Evolutionary conservation across 2,888 invertebrate species (phyloP), one percentile per base, ranked within the genome.

Genomic region (Bimastos eiseni): DNA sequence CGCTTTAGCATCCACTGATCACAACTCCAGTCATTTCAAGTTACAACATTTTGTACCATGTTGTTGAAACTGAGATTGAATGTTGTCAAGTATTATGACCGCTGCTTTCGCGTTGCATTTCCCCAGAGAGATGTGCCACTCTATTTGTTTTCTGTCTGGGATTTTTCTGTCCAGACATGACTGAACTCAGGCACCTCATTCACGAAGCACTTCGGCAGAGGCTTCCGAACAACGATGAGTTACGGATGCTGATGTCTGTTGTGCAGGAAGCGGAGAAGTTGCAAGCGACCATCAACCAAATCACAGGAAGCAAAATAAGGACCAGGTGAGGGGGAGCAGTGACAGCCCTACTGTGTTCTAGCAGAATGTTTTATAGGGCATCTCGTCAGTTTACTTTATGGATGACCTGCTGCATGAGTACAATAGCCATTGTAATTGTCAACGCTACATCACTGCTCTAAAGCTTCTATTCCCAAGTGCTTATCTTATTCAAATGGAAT

Each of bases 211-310:
- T 97, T 93, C 96, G 96, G 70, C 97, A 97, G 92, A 97, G 97
- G 93, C 97, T 97, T 93, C 97, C 97, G 0, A 96, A 96, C 88
- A 96, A 96, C 21, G 95, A 96, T 44, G 93, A 96, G 30, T 95
- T 96, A 41, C 96, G 96, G 93, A 96, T 96, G 86, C 94, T 97
- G 91, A 95, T 95, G 92, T 95, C 95, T 83, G 97, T 97, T 0
- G 97, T 98, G 2, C 96, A 97, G 92, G 98, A 98, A 95, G 98
- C 98, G 0, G 98, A 98, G 92, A 98, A 98, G 94, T 98, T 98
- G 95, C 97, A 97, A 0, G 97, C 97, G 89, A 97, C 98, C 89
- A 98, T 98, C 70, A 97, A 97, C 93, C 98, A 98, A 94, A 96
- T 98, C 90, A 97, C 98, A 94, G 94, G 97, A 90, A 97, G 97